These are phyloP conservation scores for Pantala flavescens DNA, from an alignment of 1,140 invertebrate species.

Conservation along the genomic window DNA sequence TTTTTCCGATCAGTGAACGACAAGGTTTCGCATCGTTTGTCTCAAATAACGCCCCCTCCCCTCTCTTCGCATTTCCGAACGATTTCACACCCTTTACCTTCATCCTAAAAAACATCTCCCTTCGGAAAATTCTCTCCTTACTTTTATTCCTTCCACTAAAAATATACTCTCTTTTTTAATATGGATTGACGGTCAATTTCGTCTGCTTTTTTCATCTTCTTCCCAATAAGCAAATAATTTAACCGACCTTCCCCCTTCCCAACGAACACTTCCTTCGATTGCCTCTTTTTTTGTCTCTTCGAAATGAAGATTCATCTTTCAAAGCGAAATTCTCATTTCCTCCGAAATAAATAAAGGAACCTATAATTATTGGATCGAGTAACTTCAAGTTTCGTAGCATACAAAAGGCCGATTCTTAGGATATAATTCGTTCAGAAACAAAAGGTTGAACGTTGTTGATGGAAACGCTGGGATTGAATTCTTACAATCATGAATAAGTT, in stretches of 20 bases:
- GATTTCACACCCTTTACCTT: neutral
- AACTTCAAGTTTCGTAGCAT: too few species aligned
- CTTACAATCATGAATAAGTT: too few species aligned
- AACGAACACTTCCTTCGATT: neutral
- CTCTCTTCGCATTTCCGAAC: neutral
- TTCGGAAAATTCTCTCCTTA: neutral
- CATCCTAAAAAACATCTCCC: neutral
- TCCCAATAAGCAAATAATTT: neutral
- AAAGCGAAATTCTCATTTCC: too few species aligned
- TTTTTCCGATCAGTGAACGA: neutral
- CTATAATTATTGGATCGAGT: too few species aligned
- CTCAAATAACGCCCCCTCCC: neutral
- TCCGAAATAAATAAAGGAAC: too few species aligned
- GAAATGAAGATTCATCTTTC: neutral
- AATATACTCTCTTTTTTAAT: neutral
- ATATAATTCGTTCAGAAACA: too few species aligned
- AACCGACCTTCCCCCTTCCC: neutral
- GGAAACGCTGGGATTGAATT: too few species aligned
- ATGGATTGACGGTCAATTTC: neutral
- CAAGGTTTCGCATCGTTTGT: neutral
- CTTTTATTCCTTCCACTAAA: neutral
- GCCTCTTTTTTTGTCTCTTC: neutral
- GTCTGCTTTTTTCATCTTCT: neutral
- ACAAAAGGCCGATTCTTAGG: too few species aligned
- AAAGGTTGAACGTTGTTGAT: too few species aligned